Evolutionary conservation across 2,113 vertebrate genomes (phyloP).

Genomic region (Petaurus breviceps): DNA sequence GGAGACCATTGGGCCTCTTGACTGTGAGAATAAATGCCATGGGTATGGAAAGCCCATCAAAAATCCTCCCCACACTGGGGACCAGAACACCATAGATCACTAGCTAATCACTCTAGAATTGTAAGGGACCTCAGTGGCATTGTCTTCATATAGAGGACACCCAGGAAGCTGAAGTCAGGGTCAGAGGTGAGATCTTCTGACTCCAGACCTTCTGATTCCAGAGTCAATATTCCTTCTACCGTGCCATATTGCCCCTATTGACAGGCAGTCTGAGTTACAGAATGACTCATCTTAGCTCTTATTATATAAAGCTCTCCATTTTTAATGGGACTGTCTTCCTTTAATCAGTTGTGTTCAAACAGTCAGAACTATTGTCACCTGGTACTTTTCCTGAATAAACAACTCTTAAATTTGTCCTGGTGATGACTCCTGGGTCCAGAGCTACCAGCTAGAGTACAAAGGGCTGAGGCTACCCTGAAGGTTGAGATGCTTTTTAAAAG

Average conservation of each 20-base stretch:
- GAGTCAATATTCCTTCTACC: not conserved
- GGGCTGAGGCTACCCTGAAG: not conserved
- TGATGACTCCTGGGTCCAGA: not conserved
- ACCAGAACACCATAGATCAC: not conserved
- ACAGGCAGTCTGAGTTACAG: not conserved
- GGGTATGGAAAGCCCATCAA: not conserved
- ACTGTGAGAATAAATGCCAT: not conserved
- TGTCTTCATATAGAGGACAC: not conserved
- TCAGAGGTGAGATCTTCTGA: not conserved
- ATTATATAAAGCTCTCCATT: not conserved
- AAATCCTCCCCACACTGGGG: not conserved
- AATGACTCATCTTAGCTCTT: not conserved
- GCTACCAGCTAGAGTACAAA: not conserved
- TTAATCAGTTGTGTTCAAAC: not conserved
- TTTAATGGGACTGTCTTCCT: not conserved
- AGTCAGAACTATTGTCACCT: not conserved
- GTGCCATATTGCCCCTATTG: not conserved
- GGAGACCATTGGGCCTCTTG: not conserved
- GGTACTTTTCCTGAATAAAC: not conserved
- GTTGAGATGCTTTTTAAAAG: not conserved
- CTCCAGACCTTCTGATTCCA: not conserved
- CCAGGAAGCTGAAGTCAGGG: not conserved
- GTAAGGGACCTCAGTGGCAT: not conserved
- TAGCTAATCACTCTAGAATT: not conserved
- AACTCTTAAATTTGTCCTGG: not conserved